Conservation (phyloP, 2,888 invertebrate genomes). For the Peribatodes rhomboidaria region DNA sequence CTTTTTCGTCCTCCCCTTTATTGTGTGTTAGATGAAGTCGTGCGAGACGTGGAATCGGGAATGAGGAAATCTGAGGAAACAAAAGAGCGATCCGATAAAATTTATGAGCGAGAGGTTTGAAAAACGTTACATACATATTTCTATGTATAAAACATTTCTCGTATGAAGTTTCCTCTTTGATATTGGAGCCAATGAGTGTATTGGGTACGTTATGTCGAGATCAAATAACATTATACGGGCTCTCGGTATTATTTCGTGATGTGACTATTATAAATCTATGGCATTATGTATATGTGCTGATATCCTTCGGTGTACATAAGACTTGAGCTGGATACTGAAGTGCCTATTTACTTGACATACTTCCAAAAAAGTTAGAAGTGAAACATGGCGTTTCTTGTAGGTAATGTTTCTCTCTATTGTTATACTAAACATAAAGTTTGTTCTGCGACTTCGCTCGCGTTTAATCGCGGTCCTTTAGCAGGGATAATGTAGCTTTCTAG, state of each 20-base stretch:
- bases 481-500: no score
- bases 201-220: slow-evolving; percentile 15
- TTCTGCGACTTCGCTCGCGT: no score
- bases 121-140: slow-evolving; percentile 9
- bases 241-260: slow-evolving; percentile 1
- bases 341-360: no score
- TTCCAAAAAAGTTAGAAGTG: no score
- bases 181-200: slow-evolving; percentile 15
- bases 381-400: no score
- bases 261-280: not conserved
- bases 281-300: not conserved
- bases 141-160: slow-evolving; percentile 22
- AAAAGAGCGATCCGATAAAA: slow-evolving; percentile 26
- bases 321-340: no score
- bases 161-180: slow-evolving; percentile 20
- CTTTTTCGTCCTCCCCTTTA: slow-evolving; percentile 35
- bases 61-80: slow-evolving; percentile 32
- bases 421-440: no score
- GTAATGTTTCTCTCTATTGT: no score
- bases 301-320: no score
- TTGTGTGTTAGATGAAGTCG: slow-evolving; percentile 35
- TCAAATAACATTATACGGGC: slow-evolving; percentile 13
- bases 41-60: slow-evolving; percentile 35
- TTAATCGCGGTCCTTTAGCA: no score
- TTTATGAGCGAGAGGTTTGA: slow-evolving; percentile 22